Conservation (phyloP, 2,113 vertebrate genomes). For the Lycocorax pyrrhopterus region DNA sequence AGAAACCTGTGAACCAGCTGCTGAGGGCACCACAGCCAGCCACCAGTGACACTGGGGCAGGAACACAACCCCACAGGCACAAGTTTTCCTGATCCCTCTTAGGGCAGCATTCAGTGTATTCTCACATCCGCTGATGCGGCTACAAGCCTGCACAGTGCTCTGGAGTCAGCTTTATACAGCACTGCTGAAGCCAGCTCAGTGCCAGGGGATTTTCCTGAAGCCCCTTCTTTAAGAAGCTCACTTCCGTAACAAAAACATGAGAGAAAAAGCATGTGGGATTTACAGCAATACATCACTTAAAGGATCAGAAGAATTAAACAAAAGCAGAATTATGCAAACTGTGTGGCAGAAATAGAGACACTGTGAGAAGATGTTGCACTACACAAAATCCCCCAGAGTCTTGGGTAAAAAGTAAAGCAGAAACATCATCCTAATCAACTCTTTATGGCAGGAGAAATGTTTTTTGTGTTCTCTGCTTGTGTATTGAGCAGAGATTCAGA, state of each 20-base stretch:
- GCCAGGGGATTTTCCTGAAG: background rate
- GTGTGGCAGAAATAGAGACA: background rate
- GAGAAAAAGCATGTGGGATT: background rate
- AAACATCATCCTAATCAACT: background rate
- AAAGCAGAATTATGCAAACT: background rate
- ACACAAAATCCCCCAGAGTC: background rate
- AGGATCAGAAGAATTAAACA: conserved; percentile 4
- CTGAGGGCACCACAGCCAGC: background rate
- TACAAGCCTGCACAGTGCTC: background rate
- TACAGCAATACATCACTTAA: background rate
- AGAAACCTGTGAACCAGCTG: background rate
- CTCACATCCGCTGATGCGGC: fast-evolving
- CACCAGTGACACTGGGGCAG: background rate
- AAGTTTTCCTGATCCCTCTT: background rate
- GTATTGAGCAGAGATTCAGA: background rate
- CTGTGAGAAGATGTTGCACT: background rate
- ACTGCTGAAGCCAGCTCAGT: background rate
- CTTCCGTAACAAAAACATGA: background rate
- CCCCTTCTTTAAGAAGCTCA: background rate
- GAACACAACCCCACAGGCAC: background rate
- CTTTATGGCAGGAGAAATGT: background rate
- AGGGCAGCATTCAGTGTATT: fast-evolving
- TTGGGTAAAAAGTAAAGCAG: background rate
- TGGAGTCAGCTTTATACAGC: background rate
- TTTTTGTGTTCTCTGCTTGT: background rate